phyloP scores from a whole-genome alignment of 37 sponge, comb jelly and placozoan genomes.

The Cladorhizidae sp. region DNA sequence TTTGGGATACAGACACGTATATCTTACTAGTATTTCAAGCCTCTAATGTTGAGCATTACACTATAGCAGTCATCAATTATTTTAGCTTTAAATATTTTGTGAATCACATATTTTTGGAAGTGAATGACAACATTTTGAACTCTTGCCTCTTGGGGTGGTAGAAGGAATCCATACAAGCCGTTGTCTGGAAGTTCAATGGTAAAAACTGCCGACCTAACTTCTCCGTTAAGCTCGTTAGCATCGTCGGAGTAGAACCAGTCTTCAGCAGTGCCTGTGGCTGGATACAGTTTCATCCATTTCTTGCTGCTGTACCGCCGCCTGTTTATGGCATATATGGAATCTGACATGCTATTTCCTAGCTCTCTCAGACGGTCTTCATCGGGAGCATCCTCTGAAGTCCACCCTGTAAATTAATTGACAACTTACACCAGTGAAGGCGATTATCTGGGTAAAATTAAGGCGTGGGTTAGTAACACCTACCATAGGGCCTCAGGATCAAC shows the following conservation, averaged over 20 bases:
- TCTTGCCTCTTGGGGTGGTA: constrained; percentile 56
- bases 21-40: not conserved
- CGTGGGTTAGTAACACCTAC: constrained; percentile 19
- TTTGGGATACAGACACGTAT: no score
- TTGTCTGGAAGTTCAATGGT: constrained; percentile 77
- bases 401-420: constrained; percentile 33
- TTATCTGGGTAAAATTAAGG: not conserved
- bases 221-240: constrained; percentile 35
- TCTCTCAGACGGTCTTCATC: constrained; percentile 62
- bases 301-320: constrained; percentile 34
- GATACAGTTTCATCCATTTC: constrained; percentile 46
- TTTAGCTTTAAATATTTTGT: no score
- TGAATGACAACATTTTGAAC: not conserved
- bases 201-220: constrained; percentile 58
- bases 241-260: constrained; percentile 77
- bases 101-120: not conserved
- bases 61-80: no score
- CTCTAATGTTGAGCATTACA: no score
- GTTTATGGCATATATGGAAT: constrained; percentile 13
- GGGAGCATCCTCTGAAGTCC: constrained; percentile 44
- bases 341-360: constrained; percentile 24
- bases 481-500: constrained; percentile 77
- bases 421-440: not conserved
- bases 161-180: constrained; percentile 62
- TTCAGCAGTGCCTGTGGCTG: constrained; percentile 53